These are phyloP conservation scores for Ageneiosus marmoratus DNA, from an alignment of 2,113 vertebrate species.

Conservation along the genomic window DNA sequence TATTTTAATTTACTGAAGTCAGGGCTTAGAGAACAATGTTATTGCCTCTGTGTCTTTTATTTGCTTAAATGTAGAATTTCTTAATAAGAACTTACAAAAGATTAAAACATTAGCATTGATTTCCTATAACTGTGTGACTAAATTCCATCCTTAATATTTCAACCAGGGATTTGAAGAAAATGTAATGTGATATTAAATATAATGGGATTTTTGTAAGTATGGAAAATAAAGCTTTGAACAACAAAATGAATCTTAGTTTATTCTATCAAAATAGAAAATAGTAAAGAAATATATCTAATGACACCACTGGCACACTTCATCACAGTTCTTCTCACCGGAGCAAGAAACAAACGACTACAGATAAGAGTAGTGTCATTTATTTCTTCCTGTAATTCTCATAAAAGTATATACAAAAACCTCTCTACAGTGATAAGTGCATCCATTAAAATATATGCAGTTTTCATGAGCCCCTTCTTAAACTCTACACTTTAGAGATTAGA, in stretches of 20 bases:
- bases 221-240: not conserved
- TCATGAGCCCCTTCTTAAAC: constrained; percentile 42
- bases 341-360: constrained; percentile 48
- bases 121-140: constrained; percentile 80
- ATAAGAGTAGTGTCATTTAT: constrained; percentile 46
- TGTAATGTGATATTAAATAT: constrained; percentile 42
- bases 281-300: constrained; percentile 18
- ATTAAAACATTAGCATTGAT: constrained; percentile 83
- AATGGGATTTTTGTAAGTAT: not conserved
- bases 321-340: constrained; percentile 41
- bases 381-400: constrained; percentile 51
- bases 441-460: constrained; percentile 59
- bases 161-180: constrained; percentile 63
- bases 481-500: constrained; percentile 11
- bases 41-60: constrained; percentile 87
- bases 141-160: constrained; percentile 75
- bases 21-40: constrained; percentile 83
- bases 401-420: constrained; percentile 48
- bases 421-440: constrained; percentile 50
- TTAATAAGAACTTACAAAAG: constrained; percentile 89
- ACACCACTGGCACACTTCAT: constrained; percentile 44
- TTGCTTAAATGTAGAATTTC: constrained; percentile 85
- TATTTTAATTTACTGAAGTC: constrained; percentile 74
- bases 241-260: not conserved
- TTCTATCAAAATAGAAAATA: not conserved